Evolutionary conservation across 1,140 invertebrate genomes (phyloP), one percentile per base, ranked within the genome.

Genomic region (Oedothorax gibbosus): DNA sequence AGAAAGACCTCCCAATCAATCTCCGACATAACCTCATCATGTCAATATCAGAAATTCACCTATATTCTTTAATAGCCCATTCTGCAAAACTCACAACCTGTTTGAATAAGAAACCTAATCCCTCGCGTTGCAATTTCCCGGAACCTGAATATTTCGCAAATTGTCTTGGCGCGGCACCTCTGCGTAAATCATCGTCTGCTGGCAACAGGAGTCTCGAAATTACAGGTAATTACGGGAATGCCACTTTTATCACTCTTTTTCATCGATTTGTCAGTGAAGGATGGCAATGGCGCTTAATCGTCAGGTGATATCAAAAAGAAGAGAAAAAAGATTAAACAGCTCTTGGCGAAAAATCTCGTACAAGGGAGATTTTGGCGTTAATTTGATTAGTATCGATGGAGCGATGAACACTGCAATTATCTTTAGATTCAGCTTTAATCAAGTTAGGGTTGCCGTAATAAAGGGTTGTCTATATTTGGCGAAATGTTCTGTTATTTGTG

Each of bases 381-480:
- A 75, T 75, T 75, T 75, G 53, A 75, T 75, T 75, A 75, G 72
- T 75, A 75, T 75, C 72, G 72, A 75, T 75, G 72, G 18, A 35
- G 53, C 72, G 72, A 75, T 75, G 72, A 75, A 75, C 72, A 62
- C 54, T 60, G 72, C 72, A 75, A 75, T 75, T 75, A 75, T 75
- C 54, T 49, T 15, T 12, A 35, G 20, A 21, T 60, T 75, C 18
- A 20, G 72, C 72, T 75, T 60, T 75, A 75, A 75, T 75, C 72
- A 75, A 56, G 21, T 75, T 5, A n/a, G 53, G 72, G 72, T 75
- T 75, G 21, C 72, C 56, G 6, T 35, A 51, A 1, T 7, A 35
- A 9, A 8, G 20, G 72, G 72, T 57, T 60, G 7, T 15, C 53
- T 11, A 11, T 9, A 49, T 75, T 75, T 75, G 72, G 72, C 72